phyloP scores from a whole-genome alignment of 2,113 vertebrate genomes.

The Larimichthys polyactis region DNA sequence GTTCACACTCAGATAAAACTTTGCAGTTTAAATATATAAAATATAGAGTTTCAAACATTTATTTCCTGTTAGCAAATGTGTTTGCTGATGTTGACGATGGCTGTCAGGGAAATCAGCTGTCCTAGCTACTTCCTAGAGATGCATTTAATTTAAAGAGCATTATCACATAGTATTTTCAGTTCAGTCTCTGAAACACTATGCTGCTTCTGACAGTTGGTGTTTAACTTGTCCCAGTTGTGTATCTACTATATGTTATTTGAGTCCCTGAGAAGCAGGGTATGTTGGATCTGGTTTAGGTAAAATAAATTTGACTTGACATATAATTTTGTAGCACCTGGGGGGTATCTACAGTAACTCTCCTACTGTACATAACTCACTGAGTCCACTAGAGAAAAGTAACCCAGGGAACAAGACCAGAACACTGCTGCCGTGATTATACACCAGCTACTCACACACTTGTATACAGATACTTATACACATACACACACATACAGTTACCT shows the following conservation, averaged over 20 bases:
- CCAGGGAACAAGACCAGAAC: slow-evolving; percentile 33
- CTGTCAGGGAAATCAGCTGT: neutral
- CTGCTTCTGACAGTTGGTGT: slow-evolving; percentile 11
- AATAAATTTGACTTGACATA: slow-evolving; percentile 36
- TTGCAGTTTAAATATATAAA: neutral
- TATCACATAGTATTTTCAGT: slow-evolving; percentile 8
- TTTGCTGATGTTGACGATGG: neutral
- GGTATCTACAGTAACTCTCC: slow-evolving; percentile 2
- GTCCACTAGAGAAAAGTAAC: slow-evolving; percentile 15
- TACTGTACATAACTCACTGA: slow-evolving; percentile 30
- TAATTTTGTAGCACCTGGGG: slow-evolving; percentile 21
- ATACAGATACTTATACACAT: slow-evolving; percentile 48
- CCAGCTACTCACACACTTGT: slow-evolving; percentile 32
- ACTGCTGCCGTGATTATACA: slow-evolving; percentile 40
- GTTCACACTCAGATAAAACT: neutral
- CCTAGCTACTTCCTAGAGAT: neutral
- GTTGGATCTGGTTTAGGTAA: slow-evolving; percentile 7
- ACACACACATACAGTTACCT: slow-evolving; percentile 44
- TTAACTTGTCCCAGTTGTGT: slow-evolving; percentile 30
- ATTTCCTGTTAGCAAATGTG: neutral
- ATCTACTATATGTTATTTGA: slow-evolving; percentile 30
- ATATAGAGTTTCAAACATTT: neutral
- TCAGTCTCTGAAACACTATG: slow-evolving; percentile 11
- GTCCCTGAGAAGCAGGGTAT: neutral
- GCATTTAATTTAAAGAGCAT: slow-evolving; percentile 24